These are phyloP conservation scores for Aspiorhynchus laticeps DNA, from an alignment of 2,113 vertebrate species.

Conservation along the genomic window DNA sequence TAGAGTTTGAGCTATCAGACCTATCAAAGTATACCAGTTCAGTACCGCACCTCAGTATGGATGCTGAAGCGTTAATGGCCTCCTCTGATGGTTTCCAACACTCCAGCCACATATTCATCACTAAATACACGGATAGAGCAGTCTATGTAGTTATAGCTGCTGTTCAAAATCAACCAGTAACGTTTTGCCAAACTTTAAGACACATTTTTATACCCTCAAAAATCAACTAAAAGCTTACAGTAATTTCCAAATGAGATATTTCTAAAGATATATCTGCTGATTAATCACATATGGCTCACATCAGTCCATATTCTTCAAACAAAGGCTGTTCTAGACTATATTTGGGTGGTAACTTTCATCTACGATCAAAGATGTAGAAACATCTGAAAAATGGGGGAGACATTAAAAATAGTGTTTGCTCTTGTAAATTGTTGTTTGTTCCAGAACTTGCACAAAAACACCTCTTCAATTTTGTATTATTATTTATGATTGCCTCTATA, in stretches of 20 bases:
- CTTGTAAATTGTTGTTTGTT: neutral
- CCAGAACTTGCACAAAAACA: neutral
- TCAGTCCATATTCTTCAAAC: neutral
- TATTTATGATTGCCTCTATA: neutral
- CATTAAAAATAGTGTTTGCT: neutral
- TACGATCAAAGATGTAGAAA: too few relatives aligned
- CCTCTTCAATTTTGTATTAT: neutral
- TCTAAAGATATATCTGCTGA: neutral
- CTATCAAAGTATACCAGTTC: neutral
- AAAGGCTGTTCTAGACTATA: neutral
- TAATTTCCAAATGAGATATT: neutral
- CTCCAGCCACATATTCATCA: neutral
- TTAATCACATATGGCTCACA: neutral
- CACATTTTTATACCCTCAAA: neutral
- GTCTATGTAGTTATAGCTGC: neutral
- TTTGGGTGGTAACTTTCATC: neutral
- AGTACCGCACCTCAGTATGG: neutral
- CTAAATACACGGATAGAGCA: neutral
- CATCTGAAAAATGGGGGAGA: too few relatives aligned
- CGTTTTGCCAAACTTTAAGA: neutral
- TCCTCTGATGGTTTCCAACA: neutral
- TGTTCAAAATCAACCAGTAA: neutral
- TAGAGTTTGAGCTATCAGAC: too few relatives aligned
- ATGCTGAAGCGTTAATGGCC: neutral
- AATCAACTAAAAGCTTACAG: neutral